A percentile compares a stretch with the other conserved stretches of the same genome.
phyloP scores from a whole-genome alignment of 1,140 invertebrate species.

The Protaetia brevitarsis region DNA sequence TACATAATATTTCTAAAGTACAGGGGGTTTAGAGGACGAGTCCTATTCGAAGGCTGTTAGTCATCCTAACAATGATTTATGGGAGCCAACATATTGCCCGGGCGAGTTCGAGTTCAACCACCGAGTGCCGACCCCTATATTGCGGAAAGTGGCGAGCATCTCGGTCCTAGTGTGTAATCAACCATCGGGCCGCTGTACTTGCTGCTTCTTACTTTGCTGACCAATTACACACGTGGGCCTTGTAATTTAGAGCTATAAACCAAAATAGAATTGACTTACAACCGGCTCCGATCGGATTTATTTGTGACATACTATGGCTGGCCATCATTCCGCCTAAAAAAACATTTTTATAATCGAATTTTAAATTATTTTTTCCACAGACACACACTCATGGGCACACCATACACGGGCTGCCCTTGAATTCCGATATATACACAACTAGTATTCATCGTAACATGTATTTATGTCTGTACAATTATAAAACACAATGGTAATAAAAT shows the following conservation, averaged over 20 bases:
- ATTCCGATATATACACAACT: too few species aligned
- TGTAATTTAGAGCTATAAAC: constrained; percentile 46
- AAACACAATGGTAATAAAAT: too few species aligned
- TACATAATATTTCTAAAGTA: constrained; percentile 63
- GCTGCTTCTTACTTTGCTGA: constrained; percentile 30
- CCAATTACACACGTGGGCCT: constrained; percentile 40
- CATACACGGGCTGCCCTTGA: too few species aligned
- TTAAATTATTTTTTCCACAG: constrained; percentile 18
- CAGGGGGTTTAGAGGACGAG: constrained; percentile 39
- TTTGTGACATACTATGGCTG: constrained; percentile 24
- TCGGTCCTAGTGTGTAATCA: constrained; percentile 37
- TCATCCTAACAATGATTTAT: constrained; percentile 51
- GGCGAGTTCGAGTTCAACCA: constrained; percentile 29
- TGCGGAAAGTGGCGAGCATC: constrained; percentile 31
- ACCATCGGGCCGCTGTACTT: constrained; percentile 31
- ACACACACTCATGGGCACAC: too few species aligned
- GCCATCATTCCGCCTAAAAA: neutral
- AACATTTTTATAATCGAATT: constrained; percentile 16
- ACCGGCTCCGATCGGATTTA: constrained; percentile 31
- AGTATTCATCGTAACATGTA: too few species aligned
- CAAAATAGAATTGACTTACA: constrained; percentile 37
- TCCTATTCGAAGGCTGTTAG: constrained; percentile 46
- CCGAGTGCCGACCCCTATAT: constrained; percentile 34
- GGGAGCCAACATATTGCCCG: constrained; percentile 49
- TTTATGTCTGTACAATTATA: too few species aligned